Base-by-base conservation (phyloP, 2,888 invertebrate genomes). In the Melanophora roralis region DNA sequence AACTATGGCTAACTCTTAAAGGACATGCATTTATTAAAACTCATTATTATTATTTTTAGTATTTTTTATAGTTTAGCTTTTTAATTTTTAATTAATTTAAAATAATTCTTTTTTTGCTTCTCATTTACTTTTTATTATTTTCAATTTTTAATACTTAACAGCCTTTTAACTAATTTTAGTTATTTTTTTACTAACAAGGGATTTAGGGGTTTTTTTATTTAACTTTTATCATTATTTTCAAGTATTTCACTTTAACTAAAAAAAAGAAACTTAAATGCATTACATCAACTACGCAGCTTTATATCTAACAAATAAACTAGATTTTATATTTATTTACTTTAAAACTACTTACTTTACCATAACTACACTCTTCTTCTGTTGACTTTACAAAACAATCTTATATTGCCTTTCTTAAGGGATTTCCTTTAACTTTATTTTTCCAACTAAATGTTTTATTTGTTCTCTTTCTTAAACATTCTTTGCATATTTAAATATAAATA, bases 101-200 rank as follows among this genome's bases (percentile, higher is more conserved):
- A 34, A 27, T 59, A 34, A 43, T 72, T 60, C 23, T 53, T 38
- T 69, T 68, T 68, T 64, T 64, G 32, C 57, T 49, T 68, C 43
- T 67, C 53, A 65, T 19, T 27, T 62, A 27, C 27, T n/a, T n/a
- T n/a, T n/a, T 60, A 67, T 62, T 57, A 43, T 40, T 14, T 34
- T 43, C n/a, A 36, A 8, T 32, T 60, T 51, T 51, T 49, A 59
- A 53, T 60, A 68, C 62, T 75, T 72, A 16, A 69, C 19, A 59
- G 6, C 6, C 6, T 27, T 27, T 27, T 27, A 27, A 68, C 19
- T 43, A 32, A 32, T 7, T 21, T 19, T 68, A 69, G 62, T 71
- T 59, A 19, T n/a, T 55, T 53, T 27, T 64, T 80, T 73, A 76
- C 76, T 68, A 80, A 49, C 72, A 73, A 73, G 80, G 80, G 80